Evolutionary conservation across 1,140 invertebrate genomes (phyloP).

Genomic region (Drosophila asahinai): DNA sequence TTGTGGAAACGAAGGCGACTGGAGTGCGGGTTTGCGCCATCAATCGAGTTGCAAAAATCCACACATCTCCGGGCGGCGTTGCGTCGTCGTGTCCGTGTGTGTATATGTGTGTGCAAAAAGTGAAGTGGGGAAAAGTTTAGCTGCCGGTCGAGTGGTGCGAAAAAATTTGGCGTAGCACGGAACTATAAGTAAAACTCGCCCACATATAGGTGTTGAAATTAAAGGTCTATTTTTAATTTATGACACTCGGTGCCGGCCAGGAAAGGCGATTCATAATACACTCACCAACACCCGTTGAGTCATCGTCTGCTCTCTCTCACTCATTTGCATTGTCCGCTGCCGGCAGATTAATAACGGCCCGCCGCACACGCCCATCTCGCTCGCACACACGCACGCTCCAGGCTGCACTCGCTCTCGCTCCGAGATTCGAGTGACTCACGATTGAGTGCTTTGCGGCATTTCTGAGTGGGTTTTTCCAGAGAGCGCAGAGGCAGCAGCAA

Average conservation of each 20-base stretch:
- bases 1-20: not conserved
- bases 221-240: slow-evolving; percentile 79
- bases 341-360: slow-evolving; percentile 75
- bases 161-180: slow-evolving; percentile 23
- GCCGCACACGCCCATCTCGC: slow-evolving; percentile 54
- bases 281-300: slow-evolving; percentile 70
- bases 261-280: slow-evolving; percentile 73
- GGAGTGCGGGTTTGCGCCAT: not conserved
- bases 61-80: slow-evolving; percentile 53
- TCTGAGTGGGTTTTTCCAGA: slow-evolving; percentile 9
- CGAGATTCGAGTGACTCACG: slow-evolving; percentile 48
- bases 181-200: slow-evolving; percentile 14
- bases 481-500: not conserved
- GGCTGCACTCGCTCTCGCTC: slow-evolving; percentile 50
- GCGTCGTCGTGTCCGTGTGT: slow-evolving; percentile 32
- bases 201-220: slow-evolving; percentile 59
- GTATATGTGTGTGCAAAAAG: slow-evolving; percentile 71
- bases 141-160: slow-evolving; percentile 56
- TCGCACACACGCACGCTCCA: slow-evolving; percentile 57
- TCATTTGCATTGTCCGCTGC: slow-evolving; percentile 71
- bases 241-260: slow-evolving; percentile 74
- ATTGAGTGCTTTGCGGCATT: slow-evolving; percentile 43
- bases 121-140: slow-evolving; percentile 63
- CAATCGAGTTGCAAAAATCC: slow-evolving; percentile 28
- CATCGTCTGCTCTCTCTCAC: slow-evolving; percentile 78